Evolutionary conservation across 2,888 invertebrate species (phyloP).

Genomic region (Aporophyla lueneburgensis): DNA sequence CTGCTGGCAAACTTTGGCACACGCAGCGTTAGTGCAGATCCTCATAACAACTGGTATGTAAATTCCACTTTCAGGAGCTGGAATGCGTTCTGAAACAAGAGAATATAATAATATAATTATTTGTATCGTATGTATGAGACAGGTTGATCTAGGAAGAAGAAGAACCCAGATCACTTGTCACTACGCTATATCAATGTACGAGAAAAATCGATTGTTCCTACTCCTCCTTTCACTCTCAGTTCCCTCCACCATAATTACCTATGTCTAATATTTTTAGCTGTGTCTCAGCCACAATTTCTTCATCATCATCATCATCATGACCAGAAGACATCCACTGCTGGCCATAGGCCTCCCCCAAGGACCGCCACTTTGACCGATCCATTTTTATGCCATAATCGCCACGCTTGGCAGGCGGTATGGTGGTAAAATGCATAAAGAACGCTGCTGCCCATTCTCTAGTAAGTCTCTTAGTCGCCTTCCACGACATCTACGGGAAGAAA

Average conservation of each 20-base stretch:
- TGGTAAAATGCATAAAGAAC: too few species aligned
- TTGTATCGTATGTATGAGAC: too few species aligned
- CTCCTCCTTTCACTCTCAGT: not conserved
- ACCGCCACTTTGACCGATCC: too few species aligned
- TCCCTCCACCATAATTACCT: not conserved
- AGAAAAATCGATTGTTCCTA: not conserved
- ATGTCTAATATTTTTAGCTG: not conserved
- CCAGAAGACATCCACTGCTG: too few species aligned
- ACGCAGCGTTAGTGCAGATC: conserved; percentile 13
- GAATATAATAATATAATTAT: too few species aligned
- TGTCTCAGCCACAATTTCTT: not conserved
- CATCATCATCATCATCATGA: too few species aligned
- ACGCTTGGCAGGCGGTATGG: too few species aligned
- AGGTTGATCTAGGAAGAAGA: not conserved
- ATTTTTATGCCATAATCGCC: too few species aligned
- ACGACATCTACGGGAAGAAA: too few species aligned
- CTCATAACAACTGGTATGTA: conserved; percentile 8
- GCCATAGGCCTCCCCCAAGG: too few species aligned
- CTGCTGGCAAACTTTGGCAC: conserved; percentile 7
- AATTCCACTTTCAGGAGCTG: not conserved
- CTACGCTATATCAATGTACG: not conserved
- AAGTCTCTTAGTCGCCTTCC: too few species aligned
- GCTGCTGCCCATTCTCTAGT: too few species aligned
- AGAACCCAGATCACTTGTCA: not conserved
- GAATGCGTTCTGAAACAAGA: conserved; percentile 1